Evolutionary conservation across 2,797 vertebrate species (phyloP).

Genomic region (Pterois miles): DNA sequence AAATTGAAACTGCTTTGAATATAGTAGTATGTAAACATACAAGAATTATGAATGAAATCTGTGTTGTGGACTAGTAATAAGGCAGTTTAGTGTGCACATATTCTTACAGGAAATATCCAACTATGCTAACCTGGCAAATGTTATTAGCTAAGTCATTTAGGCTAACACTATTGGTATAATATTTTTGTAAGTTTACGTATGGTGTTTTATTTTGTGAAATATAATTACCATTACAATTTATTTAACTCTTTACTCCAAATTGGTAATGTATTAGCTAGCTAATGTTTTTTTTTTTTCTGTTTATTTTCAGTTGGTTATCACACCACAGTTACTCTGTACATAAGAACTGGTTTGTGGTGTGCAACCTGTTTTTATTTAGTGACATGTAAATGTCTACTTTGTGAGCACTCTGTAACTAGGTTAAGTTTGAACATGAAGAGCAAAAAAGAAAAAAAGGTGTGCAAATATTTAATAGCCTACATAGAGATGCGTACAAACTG

Average conservation of each 20-base stretch:
- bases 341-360: too few relatives aligned
- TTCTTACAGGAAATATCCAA: background rate
- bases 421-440: background rate
- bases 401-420: background rate
- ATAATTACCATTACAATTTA: background rate
- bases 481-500: background rate
- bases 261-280: too few relatives aligned
- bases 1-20: too few relatives aligned
- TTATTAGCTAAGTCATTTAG: background rate
- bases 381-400: background rate
- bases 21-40: too few relatives aligned
- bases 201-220: background rate
- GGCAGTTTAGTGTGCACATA: too few relatives aligned
- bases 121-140: background rate
- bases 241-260: background rate
- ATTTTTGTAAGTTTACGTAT: background rate
- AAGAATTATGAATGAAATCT: too few relatives aligned
- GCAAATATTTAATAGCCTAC: background rate
- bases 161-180: too few relatives aligned
- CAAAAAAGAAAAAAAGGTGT: background rate
- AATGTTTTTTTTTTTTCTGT: too few relatives aligned
- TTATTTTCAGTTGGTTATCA: too few relatives aligned
- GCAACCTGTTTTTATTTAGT: too few relatives aligned
- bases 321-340: too few relatives aligned
- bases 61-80: background rate